A percentile compares a stretch with the other conserved stretches of the same genome.
These are phyloP conservation scores for Caenorhabditis becei DNA, from an alignment of 2,888 invertebrate species.

Conservation along the genomic window DNA sequence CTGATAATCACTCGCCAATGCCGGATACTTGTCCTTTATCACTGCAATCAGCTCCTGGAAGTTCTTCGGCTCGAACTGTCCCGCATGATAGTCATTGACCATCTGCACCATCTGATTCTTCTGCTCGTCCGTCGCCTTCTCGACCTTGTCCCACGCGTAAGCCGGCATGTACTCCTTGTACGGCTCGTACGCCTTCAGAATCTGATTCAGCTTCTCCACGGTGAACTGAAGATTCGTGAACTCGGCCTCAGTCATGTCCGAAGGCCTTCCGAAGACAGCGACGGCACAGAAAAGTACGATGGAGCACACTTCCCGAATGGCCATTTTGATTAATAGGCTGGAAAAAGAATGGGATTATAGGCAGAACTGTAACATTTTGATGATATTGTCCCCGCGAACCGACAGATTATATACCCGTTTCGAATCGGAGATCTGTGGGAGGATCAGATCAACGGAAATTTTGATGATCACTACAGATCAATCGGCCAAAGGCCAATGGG, in stretches of 20 bases:
- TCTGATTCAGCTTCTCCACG: conserved; percentile 39
- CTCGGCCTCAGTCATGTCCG: conserved; percentile 39
- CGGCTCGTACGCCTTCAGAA: conserved; percentile 46
- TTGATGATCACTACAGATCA: conserved; percentile 7
- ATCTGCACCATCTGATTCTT: conserved; percentile 40
- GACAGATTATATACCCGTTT: neutral
- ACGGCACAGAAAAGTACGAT: conserved; percentile 1
- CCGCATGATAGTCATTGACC: conserved; percentile 60
- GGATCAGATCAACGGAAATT: neutral
- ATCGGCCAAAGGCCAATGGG: neutral
- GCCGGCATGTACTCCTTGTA: conserved; percentile 56
- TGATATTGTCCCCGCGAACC: too few species aligned
- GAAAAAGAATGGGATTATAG: neutral
- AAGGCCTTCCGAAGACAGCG: neutral
- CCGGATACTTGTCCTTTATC: conserved; percentile 44
- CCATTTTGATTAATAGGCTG: neutral
- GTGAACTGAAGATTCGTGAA: conserved; percentile 49
- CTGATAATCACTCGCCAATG: conserved; percentile 21
- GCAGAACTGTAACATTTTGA: neutral
- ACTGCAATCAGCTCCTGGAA: conserved; percentile 32
- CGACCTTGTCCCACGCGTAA: conserved; percentile 39
- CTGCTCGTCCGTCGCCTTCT: conserved; percentile 44
- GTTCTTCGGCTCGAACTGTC: conserved; percentile 49
- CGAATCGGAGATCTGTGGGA: neutral
- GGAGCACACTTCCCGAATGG: conserved; percentile 9